Evolutionary conservation across 2,113 vertebrate species (phyloP).

Genomic region (Anser brachyrhynchus): DNA sequence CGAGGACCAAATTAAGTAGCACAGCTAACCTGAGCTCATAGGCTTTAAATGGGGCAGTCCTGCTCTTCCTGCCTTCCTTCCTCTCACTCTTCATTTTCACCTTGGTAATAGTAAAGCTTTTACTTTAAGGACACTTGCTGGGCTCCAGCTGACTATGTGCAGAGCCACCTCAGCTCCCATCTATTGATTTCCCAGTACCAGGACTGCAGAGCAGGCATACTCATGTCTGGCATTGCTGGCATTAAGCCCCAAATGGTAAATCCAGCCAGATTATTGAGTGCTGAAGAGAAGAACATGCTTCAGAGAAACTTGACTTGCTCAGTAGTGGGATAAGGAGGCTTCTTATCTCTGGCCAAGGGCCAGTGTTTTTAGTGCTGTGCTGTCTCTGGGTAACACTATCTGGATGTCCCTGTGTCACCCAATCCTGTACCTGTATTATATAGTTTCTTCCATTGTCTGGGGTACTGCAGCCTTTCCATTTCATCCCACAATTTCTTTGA

Average conservation of each 20-base stretch:
- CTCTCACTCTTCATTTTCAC: not conserved
- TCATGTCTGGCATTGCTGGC: rapidly evolving
- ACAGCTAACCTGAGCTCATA: not conserved
- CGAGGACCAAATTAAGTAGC: not conserved
- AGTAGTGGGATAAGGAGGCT: not conserved
- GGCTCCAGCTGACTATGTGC: not conserved
- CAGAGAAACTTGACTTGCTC: not conserved
- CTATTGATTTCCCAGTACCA: not conserved
- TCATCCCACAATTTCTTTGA: not conserved
- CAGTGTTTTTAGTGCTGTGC: not conserved
- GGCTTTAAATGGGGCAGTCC: not conserved
- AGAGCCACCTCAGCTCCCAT: not conserved
- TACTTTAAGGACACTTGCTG: not conserved
- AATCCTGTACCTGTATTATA: not conserved
- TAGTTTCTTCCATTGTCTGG: not conserved
- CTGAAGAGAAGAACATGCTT: not conserved
- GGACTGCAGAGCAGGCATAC: not conserved
- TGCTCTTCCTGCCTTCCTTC: not conserved
- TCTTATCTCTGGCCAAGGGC: not conserved
- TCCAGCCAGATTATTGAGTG: rapidly evolving
- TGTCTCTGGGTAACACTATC: not conserved
- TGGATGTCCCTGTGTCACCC: not conserved
- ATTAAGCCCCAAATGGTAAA: not conserved
- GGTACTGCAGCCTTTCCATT: not conserved
- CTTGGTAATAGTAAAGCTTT: not conserved